Evolutionary conservation across 1,140 invertebrate genomes (phyloP), one percentile per base, ranked within the genome.

Genomic region (Protaetia brevitarsis): DNA sequence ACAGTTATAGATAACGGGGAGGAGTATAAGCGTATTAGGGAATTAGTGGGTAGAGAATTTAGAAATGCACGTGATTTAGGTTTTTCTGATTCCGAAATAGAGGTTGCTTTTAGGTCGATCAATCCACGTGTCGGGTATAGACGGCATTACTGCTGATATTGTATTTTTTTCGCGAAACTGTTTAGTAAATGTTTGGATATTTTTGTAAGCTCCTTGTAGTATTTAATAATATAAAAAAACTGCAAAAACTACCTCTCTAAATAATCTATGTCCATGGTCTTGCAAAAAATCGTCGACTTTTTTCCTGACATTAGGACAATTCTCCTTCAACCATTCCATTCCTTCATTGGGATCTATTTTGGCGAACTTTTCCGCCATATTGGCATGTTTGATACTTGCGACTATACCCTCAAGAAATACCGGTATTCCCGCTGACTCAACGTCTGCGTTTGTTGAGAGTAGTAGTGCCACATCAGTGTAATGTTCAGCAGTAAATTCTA

Each of bases 181-280:
- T n/a, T n/a, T n/a, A n/a, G n/a, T n/a, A n/a, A n/a, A n/a, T n/a
- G n/a, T n/a, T n/a, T n/a, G n/a, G n/a, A n/a, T n/a, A n/a, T n/a
- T n/a, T n/a, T n/a, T n/a, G n/a, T n/a, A n/a, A n/a, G n/a, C n/a
- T n/a, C n/a, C n/a, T n/a, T n/a, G n/a, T n/a, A n/a, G n/a, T n/a
- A n/a, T n/a, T n/a, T n/a, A n/a, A n/a, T n/a, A n/a, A n/a, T n/a
- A n/a, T n/a, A 19, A 8, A 19, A 29, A 59, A 59, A 1, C 30
- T 27, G 3, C 26, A n/a, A n/a, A n/a, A n/a, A n/a, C 41, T 76
- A 90, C 88, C 81, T 94, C 92, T 78, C 86, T 85, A 27, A 90
- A 79, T 68, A 85, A 84, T 68, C 91, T 82, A 76, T 93, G 88
- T 1, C 90, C 91, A 73, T 93, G 88, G 66, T 82, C 79, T n/a